These are phyloP conservation scores for Pantelozetes paolii DNA, from an alignment of 2,888 invertebrate species.

Conservation along the genomic window DNA sequence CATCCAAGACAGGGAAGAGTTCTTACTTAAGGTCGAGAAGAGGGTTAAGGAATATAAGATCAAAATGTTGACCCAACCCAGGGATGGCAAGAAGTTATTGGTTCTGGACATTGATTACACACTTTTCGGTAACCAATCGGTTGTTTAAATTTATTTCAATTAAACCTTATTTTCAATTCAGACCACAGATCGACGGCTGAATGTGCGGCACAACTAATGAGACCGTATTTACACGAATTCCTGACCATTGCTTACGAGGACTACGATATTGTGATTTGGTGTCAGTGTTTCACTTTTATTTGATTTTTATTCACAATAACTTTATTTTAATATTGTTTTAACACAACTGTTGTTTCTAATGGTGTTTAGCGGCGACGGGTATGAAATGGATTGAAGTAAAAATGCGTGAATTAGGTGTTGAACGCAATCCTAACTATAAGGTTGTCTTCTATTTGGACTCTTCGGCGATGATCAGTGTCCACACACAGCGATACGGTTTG, in stretches of 20 bases:
- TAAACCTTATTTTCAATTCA: constrained; percentile 46
- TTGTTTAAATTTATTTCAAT: constrained; percentile 2
- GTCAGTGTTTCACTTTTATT: constrained; percentile 51
- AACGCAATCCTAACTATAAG: constrained; percentile 76
- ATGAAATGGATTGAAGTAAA: constrained; percentile 99
- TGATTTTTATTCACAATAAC: too few relatives aligned
- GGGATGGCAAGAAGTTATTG: constrained; percentile 79
- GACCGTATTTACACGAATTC: constrained; percentile 92
- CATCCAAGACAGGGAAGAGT: constrained; percentile 62
- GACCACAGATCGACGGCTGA: constrained; percentile 89
- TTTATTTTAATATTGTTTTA: too few relatives aligned
- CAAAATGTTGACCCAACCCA: constrained; percentile 71
- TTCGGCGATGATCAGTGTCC: constrained; percentile 89
- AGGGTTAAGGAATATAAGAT: constrained; percentile 78
- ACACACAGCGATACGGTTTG: constrained; percentile 81
- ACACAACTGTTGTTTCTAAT: constrained; percentile 6
- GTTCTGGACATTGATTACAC: constrained; percentile 96
- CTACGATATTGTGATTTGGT: constrained; percentile 97
- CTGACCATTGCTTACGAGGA: constrained; percentile 76
- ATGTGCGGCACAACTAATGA: constrained; percentile 80
- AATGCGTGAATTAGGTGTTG: constrained; percentile 85
- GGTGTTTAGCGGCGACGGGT: constrained; percentile 69
- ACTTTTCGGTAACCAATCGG: constrained; percentile 65
- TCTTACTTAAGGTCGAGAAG: constrained; percentile 63
- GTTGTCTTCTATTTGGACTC: constrained; percentile 87